Percentiles rank a stretch among this genome's conserved stretches.
Conservation (phyloP, 2,888 invertebrate genomes). For the Phania funesta region DNA sequence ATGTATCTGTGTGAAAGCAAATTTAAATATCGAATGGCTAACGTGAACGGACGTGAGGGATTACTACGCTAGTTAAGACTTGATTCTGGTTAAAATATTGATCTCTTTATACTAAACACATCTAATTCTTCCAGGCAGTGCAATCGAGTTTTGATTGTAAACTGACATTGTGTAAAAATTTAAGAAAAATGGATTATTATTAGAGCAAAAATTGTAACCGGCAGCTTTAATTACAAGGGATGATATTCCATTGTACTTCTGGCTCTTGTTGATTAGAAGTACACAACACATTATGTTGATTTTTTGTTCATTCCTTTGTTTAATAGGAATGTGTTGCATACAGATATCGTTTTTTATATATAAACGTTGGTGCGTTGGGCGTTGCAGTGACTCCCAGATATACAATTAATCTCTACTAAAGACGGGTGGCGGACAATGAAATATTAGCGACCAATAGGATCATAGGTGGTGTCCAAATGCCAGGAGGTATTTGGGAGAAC, state of each 20-base stretch:
- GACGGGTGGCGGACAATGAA: background rate
- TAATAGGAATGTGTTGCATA: too few species aligned
- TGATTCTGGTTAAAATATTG: too few species aligned
- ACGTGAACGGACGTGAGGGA: too few species aligned
- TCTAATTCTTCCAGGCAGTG: too few species aligned
- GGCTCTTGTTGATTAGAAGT: background rate
- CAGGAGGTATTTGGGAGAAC: slow-evolving; percentile 22
- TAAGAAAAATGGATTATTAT: too few species aligned
- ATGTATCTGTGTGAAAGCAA: too few species aligned
- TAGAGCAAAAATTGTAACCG: too few species aligned
- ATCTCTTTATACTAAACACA: too few species aligned
- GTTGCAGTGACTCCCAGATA: slow-evolving; percentile 21
- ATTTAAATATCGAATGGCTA: too few species aligned
- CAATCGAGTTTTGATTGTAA: too few species aligned
- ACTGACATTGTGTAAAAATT: too few species aligned
- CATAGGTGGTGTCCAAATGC: slow-evolving; percentile 16
- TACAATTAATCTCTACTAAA: background rate
- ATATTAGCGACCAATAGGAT: background rate
- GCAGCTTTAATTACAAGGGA: background rate
- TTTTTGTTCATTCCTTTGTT: background rate
- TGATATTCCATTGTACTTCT: background rate
- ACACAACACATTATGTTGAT: background rate
- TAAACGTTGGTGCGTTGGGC: slow-evolving; percentile 33
- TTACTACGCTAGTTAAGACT: too few species aligned
- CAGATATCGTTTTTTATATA: slow-evolving; percentile 12